Conservation (phyloP, 2,797 vertebrate species). For the Siniperca undulata region DNA sequence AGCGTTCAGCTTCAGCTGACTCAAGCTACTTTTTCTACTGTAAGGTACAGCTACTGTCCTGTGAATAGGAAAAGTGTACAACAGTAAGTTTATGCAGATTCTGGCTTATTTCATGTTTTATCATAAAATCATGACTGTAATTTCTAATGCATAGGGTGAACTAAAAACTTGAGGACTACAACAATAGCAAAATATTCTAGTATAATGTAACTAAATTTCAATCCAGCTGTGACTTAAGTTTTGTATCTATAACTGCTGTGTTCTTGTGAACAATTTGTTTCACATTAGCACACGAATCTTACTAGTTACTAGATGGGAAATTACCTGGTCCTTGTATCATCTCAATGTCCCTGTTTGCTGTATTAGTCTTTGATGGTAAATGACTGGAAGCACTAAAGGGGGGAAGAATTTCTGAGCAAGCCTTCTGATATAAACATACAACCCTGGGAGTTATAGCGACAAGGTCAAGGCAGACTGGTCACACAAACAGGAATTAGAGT, state of each 20-base stretch:
- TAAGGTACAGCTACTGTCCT: slow-evolving; percentile 24
- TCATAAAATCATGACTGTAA: not conserved
- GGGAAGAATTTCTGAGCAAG: slow-evolving; percentile 41
- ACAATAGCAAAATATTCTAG: not conserved
- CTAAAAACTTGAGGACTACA: not conserved
- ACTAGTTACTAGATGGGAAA: not conserved
- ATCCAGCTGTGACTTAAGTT: not conserved
- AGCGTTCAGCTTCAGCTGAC: slow-evolving; percentile 33
- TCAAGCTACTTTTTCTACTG: slow-evolving; percentile 26
- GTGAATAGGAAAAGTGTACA: slow-evolving; percentile 16
- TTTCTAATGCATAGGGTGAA: not conserved
- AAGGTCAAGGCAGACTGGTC: slow-evolving; percentile 46
- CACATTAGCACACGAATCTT: not conserved
- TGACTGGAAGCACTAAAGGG: slow-evolving; percentile 17
- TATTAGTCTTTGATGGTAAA: slow-evolving; percentile 30
- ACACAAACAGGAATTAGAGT: slow-evolving; percentile 50
- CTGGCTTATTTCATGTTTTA: slow-evolving; percentile 15
- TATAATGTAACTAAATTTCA: not conserved
- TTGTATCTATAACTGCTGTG: not conserved
- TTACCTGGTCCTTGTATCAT: slow-evolving; percentile 11
- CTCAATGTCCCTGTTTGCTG: slow-evolving; percentile 27
- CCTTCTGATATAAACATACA: slow-evolving; percentile 56
- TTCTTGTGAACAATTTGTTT: slow-evolving; percentile 1
- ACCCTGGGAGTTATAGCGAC: slow-evolving; percentile 7
- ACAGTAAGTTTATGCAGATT: not conserved